Evolutionary conservation across 2,113 vertebrate species (phyloP), one percentile per base, ranked within the genome.

Genomic region (Cynocephalus volans): DNA sequence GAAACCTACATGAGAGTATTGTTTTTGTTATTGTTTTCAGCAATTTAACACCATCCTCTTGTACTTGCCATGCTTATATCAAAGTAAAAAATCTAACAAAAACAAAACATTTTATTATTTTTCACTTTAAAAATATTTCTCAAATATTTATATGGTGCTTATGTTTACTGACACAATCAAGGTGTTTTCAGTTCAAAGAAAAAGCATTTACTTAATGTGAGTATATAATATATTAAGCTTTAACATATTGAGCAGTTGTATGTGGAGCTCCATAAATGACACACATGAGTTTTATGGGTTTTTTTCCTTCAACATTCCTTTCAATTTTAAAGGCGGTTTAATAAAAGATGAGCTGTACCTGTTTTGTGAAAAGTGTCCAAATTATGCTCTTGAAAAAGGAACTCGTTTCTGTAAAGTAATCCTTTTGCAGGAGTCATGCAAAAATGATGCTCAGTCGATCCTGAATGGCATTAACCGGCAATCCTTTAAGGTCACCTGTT

Each of bases 321-420:
- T 72, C 48, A 36, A 28, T 3, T 76, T 45, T 36, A 90, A 96
- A 97, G 69, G 0, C 2, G 97, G 11, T 89, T 73, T 90, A 95
- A 14, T 92, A 65, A 90, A 97, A 94, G 50, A 93, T 81, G 0
- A 75, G 90, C 52, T 75, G 9, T 98, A 99, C 98, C 98, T 98
- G 28, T 64, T 45, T 62, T 96, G 84, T 96, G 62, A 84, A 92
- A 79, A 31, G 12, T 12, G 36, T 88, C 81, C 86, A 50, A 95
- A 80, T 31, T 75, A 3, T 45, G 50, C 85, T 77, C 93, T 97
- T 95, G 96, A 67, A 91, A 97, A 82, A 58, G 80, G 88, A 97
- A 90, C 52, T 52, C 0, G 58, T 84, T 41, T 97, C 81, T 96
- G 83, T 72, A 93, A 86, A 96, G 96, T 69, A 96, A 73, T 70